Percentiles rank a stretch among this genome's conserved stretches.
These are phyloP conservation scores for Hesperophylax magnus DNA, from an alignment of 1,140 invertebrate genomes.

Conservation along the genomic window DNA sequence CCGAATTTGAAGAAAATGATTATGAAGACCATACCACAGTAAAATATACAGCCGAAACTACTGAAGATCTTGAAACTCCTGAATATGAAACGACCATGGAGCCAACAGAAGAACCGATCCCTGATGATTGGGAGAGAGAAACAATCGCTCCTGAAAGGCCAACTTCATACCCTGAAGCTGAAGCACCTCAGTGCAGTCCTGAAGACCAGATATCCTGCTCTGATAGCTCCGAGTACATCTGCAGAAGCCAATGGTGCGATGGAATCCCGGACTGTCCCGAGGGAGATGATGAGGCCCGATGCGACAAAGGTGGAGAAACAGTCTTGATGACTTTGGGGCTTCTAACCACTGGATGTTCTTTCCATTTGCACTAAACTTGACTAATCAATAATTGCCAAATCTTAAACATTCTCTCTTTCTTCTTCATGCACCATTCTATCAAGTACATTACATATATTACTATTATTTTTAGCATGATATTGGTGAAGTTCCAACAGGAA, in stretches of 20 bases:
- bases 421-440: too few species aligned
- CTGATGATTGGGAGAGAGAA: background rate
- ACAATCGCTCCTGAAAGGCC: background rate
- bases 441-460: too few species aligned
- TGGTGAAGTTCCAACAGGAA: too few species aligned
- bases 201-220: slow-evolving; percentile 71
- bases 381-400: background rate
- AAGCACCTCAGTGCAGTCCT: slow-evolving; percentile 65
- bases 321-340: slow-evolving; percentile 14
- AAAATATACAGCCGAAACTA: too few species aligned
- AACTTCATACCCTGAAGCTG: background rate
- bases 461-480: too few species aligned
- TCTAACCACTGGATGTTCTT: slow-evolving; percentile 3
- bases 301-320: slow-evolving; percentile 53
- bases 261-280: slow-evolving; percentile 72
- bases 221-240: slow-evolving; percentile 63
- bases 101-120: background rate
- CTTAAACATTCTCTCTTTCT: background rate
- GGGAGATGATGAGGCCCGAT: slow-evolving; percentile 70
- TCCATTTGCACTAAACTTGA: slow-evolving; percentile 7
- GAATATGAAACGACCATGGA: background rate
- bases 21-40: too few species aligned
- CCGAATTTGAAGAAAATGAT: too few species aligned
- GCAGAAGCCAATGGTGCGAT: slow-evolving; percentile 73
- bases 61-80: background rate